Evolutionary conservation across 2,797 vertebrate genomes (phyloP).

Genomic region (Sternarchorhynchus goeldii): DNA sequence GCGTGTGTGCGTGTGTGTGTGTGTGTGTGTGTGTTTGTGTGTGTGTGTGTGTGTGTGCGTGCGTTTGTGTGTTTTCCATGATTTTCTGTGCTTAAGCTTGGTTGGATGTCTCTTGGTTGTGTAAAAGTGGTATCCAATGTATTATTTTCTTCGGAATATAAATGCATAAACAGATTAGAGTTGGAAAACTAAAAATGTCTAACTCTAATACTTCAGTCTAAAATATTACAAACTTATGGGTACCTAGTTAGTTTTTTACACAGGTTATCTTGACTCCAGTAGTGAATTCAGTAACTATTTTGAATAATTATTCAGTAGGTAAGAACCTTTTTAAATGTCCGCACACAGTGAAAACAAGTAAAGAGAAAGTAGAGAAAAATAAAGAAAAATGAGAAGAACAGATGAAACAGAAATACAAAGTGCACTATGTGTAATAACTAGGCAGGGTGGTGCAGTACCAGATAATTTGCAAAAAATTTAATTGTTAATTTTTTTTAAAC

Average conservation of each 20-base stretch:
- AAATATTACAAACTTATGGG: neutral
- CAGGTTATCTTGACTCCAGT: too few relatives aligned
- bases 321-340: neutral
- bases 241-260: too few relatives aligned
- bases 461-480: too few relatives aligned
- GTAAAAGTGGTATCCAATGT: neutral
- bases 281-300: too few relatives aligned
- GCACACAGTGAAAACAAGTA: neutral
- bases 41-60: too few relatives aligned
- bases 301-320: neutral
- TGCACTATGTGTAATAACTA: neutral
- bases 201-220: neutral
- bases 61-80: neutral
- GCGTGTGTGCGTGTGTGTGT: neutral
- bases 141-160: constrained; percentile 7
- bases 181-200: neutral
- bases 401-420: neutral
- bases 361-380: too few relatives aligned
- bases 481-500: too few relatives aligned
- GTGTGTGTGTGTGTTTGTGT: neutral
- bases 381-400: neutral
- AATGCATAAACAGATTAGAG: neutral
- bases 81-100: neutral
- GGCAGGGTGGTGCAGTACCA: too few relatives aligned
- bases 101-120: neutral